Percentiles rank a stretch among this genome's conserved stretches.
These are phyloP conservation scores for Miichthys miiuy DNA, from an alignment of 2,797 vertebrate genomes.

Conservation along the genomic window DNA sequence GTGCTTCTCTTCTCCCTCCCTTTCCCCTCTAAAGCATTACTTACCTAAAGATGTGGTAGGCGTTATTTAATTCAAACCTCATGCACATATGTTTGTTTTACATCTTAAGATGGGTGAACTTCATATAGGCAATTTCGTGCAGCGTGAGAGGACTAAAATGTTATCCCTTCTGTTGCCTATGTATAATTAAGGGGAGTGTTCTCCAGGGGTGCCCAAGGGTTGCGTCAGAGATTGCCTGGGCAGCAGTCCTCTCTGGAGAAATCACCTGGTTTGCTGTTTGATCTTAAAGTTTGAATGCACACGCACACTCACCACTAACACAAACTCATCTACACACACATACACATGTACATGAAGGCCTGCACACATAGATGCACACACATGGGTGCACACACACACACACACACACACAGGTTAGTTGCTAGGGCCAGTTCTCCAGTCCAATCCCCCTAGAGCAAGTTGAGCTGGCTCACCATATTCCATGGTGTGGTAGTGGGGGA, in stretches of 20 bases:
- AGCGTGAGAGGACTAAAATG: conserved; percentile 73
- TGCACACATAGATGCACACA: conserved; percentile 27
- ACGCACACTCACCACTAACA: conserved; percentile 56
- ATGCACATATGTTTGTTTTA: conserved; percentile 65
- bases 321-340: conserved; percentile 42
- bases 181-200: conserved; percentile 80
- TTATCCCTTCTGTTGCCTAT: conserved; percentile 78
- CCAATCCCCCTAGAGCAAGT: conserved; percentile 72
- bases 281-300: conserved; percentile 72
- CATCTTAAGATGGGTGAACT: conserved; percentile 55
- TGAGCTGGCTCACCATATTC: conserved; percentile 74
- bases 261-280: conserved; percentile 79
- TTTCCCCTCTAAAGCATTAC: conserved; percentile 25
- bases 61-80: conserved; percentile 42
- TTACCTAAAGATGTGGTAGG: conserved; percentile 26
- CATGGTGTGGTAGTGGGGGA: conserved; percentile 70
- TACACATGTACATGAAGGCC: conserved; percentile 28
- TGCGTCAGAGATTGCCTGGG: conserved; percentile 81
- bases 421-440: conserved; percentile 69
- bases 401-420: conserved; percentile 63
- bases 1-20: conserved; percentile 8
- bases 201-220: conserved; percentile 70
- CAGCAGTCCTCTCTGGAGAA: conserved; percentile 75
- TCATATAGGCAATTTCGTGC: conserved; percentile 71
- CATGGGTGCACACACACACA: conserved; percentile 1